Base-by-base conservation (phyloP, 1,140 invertebrate species). In the Arctopsyche grandis region DNA sequence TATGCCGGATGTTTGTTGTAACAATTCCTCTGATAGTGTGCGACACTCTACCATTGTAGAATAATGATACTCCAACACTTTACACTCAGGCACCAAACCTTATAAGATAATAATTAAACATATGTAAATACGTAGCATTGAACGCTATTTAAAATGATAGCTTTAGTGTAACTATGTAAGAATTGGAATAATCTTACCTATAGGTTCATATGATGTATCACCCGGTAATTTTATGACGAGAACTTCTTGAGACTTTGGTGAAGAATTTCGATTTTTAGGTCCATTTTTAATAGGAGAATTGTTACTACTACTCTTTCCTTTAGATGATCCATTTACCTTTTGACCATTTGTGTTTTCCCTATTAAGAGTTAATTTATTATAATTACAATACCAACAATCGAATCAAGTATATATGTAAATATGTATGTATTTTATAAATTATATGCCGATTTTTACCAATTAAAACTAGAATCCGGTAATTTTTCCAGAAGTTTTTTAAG, bases 21-120 rank as follows among this genome's bases (percentile, higher is more conserved):
- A 38, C 26, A 75, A 19, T 70, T 66, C 76, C 26, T 46, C 60
- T 9, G 80, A 52, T 21, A 60, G 38, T 22, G 70, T 75, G 14
- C 60, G 80, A 38, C 56, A 44, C 1, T 19, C 56, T 0, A 69
- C 43, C 52, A 78, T 56, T 0, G 38, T 63, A 10, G 78, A 84
- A 81, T 87, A 88, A 83, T 88, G 87, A 75, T 85, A 86, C 78
- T 89, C 87, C 79, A 89, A 81, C 1, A 89, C 86, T 63, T 88
- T 88, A 16, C 84, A 85, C 78, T 89, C 88, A 0, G 87, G 85
- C 3, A 87, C 83, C 74, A 88, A 79, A 71, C 88, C 88, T 89
- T 38, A 38, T 7, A 38, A 4, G 7, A 7, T 4, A 38, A 38
- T 7, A 38, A 38, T 38, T 38, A 38, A n/a, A n/a, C n/a, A 81